Percentiles rank a stretch among this genome's conserved stretches.
phyloP scores from a whole-genome alignment of 2,888 invertebrate species.

The Glyphotaelius pellucidus region DNA sequence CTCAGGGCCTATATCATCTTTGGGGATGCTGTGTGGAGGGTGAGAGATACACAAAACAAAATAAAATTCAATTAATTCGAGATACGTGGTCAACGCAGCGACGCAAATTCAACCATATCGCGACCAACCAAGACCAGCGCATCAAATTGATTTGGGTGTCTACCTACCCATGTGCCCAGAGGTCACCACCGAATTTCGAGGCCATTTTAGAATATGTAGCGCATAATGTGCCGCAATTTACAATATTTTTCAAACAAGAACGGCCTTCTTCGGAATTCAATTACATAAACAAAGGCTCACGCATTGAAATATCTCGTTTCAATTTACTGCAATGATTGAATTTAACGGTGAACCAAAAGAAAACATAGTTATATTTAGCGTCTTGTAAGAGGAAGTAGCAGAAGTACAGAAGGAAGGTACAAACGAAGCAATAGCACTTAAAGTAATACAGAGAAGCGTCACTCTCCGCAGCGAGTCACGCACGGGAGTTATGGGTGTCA shows the following conservation, averaged over 20 bases:
- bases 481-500: constrained; percentile 25
- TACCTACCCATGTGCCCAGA: too few species aligned
- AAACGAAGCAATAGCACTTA: background rate
- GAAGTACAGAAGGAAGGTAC: background rate
- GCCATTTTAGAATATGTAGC: background rate
- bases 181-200: too few species aligned
- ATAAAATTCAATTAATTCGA: too few species aligned
- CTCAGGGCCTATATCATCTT: too few species aligned
- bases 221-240: background rate
- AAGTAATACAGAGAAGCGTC: background rate
- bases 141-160: too few species aligned
- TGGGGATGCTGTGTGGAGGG: too few species aligned
- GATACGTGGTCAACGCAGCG: too few species aligned
- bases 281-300: background rate
- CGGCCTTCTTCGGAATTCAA: background rate
- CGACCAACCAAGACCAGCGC: too few species aligned
- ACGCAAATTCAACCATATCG: too few species aligned
- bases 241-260: background rate
- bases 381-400: background rate
- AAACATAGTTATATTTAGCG: background rate
- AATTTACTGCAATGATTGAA: background rate
- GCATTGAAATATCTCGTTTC: background rate
- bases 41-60: background rate
- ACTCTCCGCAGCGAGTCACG: constrained; percentile 17
- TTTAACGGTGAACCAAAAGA: background rate